phyloP scores from a whole-genome alignment of 2,113 vertebrate species.

The Phalacrocorax pelagicus region DNA sequence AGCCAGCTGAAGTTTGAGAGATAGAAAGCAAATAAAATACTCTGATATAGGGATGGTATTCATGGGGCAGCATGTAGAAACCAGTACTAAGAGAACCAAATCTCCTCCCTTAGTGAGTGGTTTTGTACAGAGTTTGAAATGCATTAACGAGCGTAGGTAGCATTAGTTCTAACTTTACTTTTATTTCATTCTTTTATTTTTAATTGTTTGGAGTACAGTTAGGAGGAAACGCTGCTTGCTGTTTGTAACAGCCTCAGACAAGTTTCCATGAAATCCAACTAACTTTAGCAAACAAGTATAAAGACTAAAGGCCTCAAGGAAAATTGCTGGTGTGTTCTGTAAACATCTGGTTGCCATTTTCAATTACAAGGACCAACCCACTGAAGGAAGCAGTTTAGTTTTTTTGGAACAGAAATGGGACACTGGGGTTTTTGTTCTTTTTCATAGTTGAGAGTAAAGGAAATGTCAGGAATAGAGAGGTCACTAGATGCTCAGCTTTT shows the following conservation, averaged over 20 bases:
- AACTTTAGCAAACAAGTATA: conserved; percentile 69
- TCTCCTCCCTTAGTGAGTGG: background rate
- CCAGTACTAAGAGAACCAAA: background rate
- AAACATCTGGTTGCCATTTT: conserved; percentile 87
- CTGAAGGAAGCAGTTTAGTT: conserved; percentile 77
- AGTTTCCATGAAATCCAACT: conserved; percentile 63
- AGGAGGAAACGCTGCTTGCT: background rate
- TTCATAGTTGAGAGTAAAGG: conserved; percentile 66
- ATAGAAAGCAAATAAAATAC: background rate
- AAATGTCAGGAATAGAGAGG: conserved; percentile 69
- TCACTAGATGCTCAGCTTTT: conserved; percentile 75
- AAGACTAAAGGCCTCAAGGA: conserved; percentile 51
- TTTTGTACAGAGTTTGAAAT: background rate
- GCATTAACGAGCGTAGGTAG: background rate
- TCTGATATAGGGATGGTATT: background rate
- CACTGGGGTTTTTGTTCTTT: conserved; percentile 74
- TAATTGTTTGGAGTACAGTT: background rate
- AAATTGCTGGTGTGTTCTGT: conserved; percentile 65
- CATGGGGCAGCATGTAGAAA: background rate
- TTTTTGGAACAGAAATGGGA: conserved; percentile 71
- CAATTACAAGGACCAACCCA: conserved; percentile 67
- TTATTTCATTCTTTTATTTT: background rate
- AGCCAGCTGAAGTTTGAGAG: background rate
- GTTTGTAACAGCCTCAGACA: conserved; percentile 42
- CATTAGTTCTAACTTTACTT: background rate